These are phyloP conservation scores for Cephus spinipes DNA, from an alignment of 2,888 invertebrate genomes.

Conservation along the genomic window DNA sequence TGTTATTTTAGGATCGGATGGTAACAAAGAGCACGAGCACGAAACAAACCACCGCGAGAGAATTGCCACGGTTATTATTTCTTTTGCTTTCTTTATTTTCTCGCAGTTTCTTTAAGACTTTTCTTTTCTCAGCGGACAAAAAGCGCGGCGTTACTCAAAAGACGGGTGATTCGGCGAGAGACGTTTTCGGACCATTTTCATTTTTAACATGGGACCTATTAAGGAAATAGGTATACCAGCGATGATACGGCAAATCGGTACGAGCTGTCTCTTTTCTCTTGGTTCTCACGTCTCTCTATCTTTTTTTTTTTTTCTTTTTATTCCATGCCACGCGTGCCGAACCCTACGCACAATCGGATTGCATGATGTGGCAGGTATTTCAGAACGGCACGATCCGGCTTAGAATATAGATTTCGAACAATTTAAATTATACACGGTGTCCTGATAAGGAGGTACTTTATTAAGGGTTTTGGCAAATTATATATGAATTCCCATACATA, in stretches of 20 bases:
- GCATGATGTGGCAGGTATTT: constrained; percentile 28
- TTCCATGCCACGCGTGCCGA: constrained; percentile 22
- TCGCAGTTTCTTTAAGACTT: neutral
- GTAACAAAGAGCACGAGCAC: neutral
- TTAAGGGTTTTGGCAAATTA: neutral
- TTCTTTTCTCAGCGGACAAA: neutral
- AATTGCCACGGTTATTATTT: neutral
- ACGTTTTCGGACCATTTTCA: neutral
- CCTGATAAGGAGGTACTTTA: neutral
- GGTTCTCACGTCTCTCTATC: neutral
- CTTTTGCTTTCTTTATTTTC: neutral
- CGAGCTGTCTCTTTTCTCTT: constrained; percentile 5
- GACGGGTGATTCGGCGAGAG: neutral
- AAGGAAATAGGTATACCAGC: constrained; percentile 6
- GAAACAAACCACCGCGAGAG: neutral
- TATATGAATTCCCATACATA: neutral
- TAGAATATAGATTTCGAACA: neutral
- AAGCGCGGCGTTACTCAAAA: neutral
- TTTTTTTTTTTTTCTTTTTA: constrained; percentile 16
- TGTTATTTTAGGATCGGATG: neutral
- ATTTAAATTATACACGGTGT: neutral
- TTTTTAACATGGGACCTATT: neutral
- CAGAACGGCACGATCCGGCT: neutral
- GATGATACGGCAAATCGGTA: constrained; percentile 19
- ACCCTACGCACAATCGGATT: constrained; percentile 24